Evolutionary conservation across 2,888 invertebrate genomes (phyloP), one percentile per base, ranked within the genome.

Genomic region (Torymus auratus): DNA sequence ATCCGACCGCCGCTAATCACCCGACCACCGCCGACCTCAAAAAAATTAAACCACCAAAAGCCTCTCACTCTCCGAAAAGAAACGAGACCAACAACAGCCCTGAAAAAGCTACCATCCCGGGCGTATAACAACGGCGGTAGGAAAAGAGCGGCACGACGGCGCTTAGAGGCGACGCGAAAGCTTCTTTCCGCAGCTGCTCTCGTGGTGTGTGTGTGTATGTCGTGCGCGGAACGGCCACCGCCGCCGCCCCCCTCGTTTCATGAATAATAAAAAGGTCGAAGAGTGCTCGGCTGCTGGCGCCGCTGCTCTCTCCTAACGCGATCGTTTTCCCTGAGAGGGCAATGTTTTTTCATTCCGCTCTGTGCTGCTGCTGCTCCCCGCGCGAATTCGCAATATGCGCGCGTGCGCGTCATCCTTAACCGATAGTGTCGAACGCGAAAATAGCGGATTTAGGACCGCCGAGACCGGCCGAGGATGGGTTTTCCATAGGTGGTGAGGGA

Each of bases 191-290:
- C 52, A n/a, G 28, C 17, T 58, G 50, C 58, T 10, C 12, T 28
- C 41, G n/a, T 23, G 28, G 7, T 28, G 7, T 28, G 7, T 28
- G 7, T 28, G 7, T 28, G 28, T 28, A 7, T 81, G 74, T 75
- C 75, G 81, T 80, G 76, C 72, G 71, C 72, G 71, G 68, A 81
- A 73, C 74, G 70, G 81, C 77, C 76, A 62, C 61, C 56, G 68
- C 28, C 7, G 28, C 28, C 56, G 61, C 62, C 84, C 82, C 84
- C 83, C 83, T 86, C 85, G 83, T 89, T 89, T 90, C 90, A 90
- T 90, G 90, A 90, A 90, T 90, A 90, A 90, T 90, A 90, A 90
- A 89, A 88, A 88, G 89, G 85, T 84, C 87, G 85, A 82, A 82
- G 82, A 74, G 79, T 79, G 78, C 79, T 70, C 65, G 53, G 62